These are phyloP conservation scores for Zelostemma sp. DNA, from an alignment of 1,140 invertebrate species.

Conservation along the genomic window DNA sequence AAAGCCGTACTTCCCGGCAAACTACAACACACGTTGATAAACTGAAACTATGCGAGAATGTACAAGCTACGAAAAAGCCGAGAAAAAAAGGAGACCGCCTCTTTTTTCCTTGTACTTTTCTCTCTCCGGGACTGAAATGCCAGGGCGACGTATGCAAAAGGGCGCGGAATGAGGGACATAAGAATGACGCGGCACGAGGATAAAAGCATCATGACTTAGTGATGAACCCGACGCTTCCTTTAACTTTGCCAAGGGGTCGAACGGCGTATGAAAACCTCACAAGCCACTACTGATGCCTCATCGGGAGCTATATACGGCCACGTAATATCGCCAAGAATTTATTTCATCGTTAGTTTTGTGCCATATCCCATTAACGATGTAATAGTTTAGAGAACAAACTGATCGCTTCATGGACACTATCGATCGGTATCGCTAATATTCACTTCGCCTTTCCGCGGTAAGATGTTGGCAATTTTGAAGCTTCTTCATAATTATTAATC, in stretches of 20 bases:
- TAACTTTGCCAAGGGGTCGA: constrained; percentile 14
- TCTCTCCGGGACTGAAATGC: constrained; percentile 33
- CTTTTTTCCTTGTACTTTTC: neutral
- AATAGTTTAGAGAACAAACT: constrained; percentile 15
- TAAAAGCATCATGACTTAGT: constrained; percentile 68
- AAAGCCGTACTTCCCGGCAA: too few species aligned
- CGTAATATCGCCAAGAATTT: constrained; percentile 40
- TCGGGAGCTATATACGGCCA: constrained; percentile 23
- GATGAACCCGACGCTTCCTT: constrained; percentile 56
- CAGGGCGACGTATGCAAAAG: constrained; percentile 30
- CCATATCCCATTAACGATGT: constrained; percentile 32
- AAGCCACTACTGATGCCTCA: constrained; percentile 33
- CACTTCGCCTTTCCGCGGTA: neutral
- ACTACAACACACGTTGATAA: too few species aligned
- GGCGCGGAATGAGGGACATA: constrained; percentile 37
- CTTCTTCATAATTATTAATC: too few species aligned
- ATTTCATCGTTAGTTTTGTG: constrained; percentile 40
- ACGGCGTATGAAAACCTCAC: constrained; percentile 23
- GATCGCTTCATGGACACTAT: constrained; percentile 34
- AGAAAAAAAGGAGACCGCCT: too few species aligned
- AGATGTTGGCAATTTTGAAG: too few species aligned
- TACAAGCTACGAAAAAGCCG: too few species aligned
- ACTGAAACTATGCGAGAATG: too few species aligned
- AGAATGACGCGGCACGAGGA: constrained; percentile 53
- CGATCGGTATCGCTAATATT: constrained; percentile 12